These are phyloP conservation scores for Drymodes brunneopygia DNA, from an alignment of 2,113 vertebrate species.

Conservation along the genomic window DNA sequence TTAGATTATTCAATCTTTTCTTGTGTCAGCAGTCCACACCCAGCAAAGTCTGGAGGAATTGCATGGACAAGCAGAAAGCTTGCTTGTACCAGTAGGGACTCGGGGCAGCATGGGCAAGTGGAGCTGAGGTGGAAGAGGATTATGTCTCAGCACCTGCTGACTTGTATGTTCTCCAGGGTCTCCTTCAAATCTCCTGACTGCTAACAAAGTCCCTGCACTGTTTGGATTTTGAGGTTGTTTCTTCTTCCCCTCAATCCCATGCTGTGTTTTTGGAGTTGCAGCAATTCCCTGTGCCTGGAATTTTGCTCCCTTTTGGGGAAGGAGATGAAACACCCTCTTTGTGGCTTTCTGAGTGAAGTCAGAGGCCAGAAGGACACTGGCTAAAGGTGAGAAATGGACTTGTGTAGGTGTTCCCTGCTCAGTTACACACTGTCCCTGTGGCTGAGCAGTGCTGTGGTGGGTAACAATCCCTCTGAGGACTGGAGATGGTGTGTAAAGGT, in stretches of 20 bases:
- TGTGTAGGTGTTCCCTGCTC: not conserved
- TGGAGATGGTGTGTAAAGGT: not conserved
- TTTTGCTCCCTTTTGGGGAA: not conserved
- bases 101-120: not conserved
- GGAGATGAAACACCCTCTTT: not conserved
- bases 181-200: not conserved
- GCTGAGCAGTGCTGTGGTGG: not conserved
- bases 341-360: not conserved
- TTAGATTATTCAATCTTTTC: not conserved
- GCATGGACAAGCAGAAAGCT: not conserved
- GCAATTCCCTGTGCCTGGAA: not conserved
- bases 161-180: not conserved
- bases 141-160: not conserved
- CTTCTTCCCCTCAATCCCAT: accelerated
- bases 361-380: not conserved
- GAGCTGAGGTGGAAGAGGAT: not conserved
- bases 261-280: not conserved
- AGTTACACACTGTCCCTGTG: not conserved
- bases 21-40: not conserved
- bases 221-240: not conserved
- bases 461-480: accelerated
- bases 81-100: not conserved
- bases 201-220: accelerated
- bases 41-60: not conserved
- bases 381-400: not conserved